Evolutionary conservation across 2,797 vertebrate species (phyloP), one percentile per base, ranked within the genome.

Genomic region (Coregonus suidteri): DNA sequence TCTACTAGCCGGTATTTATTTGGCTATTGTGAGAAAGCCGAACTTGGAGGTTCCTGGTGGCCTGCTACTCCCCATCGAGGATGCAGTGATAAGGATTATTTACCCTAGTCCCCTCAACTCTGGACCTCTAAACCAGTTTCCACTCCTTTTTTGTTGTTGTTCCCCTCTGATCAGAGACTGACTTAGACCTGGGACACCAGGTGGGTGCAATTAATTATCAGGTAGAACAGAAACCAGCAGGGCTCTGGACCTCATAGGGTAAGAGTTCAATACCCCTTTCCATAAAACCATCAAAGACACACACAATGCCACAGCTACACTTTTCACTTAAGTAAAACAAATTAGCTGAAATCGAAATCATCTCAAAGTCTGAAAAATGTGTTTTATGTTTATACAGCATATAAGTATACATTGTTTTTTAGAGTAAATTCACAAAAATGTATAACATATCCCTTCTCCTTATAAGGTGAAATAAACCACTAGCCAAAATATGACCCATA

Each of bases 311-410:
- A 59, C 5, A 66, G 64, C 64, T 67, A 31, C 30, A 34, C 25
- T 66, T 2, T 13, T 13, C 11, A 62, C 3, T 9, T 9, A 13
- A 25, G 16, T 20, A 64, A 64, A 67, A 31, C 1, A 67, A 67
- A 35, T 67, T 0, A 51, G 75, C 69, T 78, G 69, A 71, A 78
- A 82, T 18, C 13, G 53, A 47, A 18, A 47, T 72, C 3, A 3
- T 79, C 15, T 88, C 83, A 90, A 93, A 93, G 88, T 94, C 91
- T 94, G 93, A 89, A 94, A 94, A 93, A 93, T 91, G 86, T 90
- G 81, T 82, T 89, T 92, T 94, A 88, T 88, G 85, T 93, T 92
- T 93, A 92, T 94, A 94, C 93, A 93, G 92, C 91, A 92, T 94
- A 91, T 90, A 94, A 92, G 91, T 94, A 92, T 94, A 94, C 93